Percentiles rank a stretch among this genome's conserved stretches.
These are phyloP conservation scores for Athene noctua DNA, from an alignment of 2,113 vertebrate genomes.

Conservation along the genomic window DNA sequence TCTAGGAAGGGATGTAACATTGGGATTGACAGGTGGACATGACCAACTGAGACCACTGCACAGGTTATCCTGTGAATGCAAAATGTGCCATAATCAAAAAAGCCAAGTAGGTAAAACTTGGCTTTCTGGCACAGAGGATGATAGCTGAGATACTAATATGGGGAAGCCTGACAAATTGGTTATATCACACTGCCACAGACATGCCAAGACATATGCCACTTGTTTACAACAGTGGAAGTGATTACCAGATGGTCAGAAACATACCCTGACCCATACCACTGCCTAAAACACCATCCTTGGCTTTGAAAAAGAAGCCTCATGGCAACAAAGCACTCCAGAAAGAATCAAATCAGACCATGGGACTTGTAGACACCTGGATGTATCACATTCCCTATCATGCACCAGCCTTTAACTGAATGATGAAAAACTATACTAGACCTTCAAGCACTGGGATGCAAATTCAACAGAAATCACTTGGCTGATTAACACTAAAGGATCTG, in stretches of 20 bases:
- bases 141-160: neutral
- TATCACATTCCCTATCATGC: neutral
- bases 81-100: neutral
- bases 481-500: neutral
- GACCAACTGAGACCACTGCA: neutral
- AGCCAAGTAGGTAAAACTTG: neutral
- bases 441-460: neutral
- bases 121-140: neutral
- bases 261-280: neutral
- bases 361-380: neutral
- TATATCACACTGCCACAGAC: neutral
- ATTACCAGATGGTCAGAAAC: neutral
- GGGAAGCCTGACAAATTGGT: neutral
- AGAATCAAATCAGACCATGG: neutral
- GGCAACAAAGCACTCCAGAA: neutral
- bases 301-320: neutral
- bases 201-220: neutral
- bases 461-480: neutral
- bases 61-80: neutral
- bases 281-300: neutral
- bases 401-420: neutral
- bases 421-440: neutral
- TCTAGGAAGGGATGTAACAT: neutral
- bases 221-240: neutral
- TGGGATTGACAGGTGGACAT: fast-evolving